Percentiles rank a stretch among this genome's conserved stretches.
phyloP scores from a whole-genome alignment of 2,797 vertebrate species.

The Serranus cabrilla region DNA sequence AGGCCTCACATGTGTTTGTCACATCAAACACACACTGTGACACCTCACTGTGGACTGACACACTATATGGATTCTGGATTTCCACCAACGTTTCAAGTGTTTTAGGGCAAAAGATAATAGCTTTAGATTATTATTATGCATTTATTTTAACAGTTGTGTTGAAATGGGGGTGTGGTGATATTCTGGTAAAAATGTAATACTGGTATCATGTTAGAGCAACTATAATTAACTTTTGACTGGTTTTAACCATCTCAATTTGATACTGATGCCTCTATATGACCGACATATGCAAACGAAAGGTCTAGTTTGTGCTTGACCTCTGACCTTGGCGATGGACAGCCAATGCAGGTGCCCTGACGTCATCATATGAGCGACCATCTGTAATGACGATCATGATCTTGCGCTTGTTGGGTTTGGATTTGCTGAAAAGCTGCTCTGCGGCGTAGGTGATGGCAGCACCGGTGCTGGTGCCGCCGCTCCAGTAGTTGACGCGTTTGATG shows the following conservation, averaged over 20 bases:
- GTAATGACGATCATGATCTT: conserved; percentile 99
- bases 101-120: neutral
- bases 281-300: too few relatives aligned
- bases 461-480: conserved; percentile 98
- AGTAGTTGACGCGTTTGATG: conserved; percentile 94
- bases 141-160: too few relatives aligned
- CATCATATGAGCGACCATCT: conserved; percentile 95
- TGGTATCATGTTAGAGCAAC: too few relatives aligned
- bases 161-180: too few relatives aligned
- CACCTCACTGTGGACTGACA: conserved; percentile 38
- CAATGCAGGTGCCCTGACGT: conserved; percentile 90
- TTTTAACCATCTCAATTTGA: too few relatives aligned
- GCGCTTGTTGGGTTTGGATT: conserved; percentile 97
- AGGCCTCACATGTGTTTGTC: conserved; percentile 13
- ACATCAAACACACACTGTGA: conserved; percentile 36
- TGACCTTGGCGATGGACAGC: conserved; percentile 93
- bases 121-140: neutral
- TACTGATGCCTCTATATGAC: too few relatives aligned
- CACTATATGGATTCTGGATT: neutral
- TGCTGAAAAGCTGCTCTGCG: conserved; percentile 94
- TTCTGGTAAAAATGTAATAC: too few relatives aligned
- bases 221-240: too few relatives aligned
- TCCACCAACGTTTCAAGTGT: neutral
- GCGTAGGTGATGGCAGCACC: conserved; percentile 95
- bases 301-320: conserved; percentile 48